Evolutionary conservation across 2,113 vertebrate species (phyloP).

Genomic region (Malurus alboscapulatus): DNA sequence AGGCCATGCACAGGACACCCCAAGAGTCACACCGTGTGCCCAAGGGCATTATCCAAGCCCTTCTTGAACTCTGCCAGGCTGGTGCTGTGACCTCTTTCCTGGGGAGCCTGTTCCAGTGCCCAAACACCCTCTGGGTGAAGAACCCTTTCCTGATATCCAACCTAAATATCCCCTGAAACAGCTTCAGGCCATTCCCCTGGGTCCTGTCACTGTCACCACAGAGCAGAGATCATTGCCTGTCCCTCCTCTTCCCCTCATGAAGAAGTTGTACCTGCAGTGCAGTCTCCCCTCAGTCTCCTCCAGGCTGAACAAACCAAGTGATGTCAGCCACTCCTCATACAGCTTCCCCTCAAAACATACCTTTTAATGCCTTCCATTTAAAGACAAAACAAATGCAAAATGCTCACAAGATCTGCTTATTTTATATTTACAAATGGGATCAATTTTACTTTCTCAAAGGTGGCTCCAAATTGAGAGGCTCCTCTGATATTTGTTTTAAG

Average conservation of each 20-base stretch:
- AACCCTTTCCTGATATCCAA: neutral
- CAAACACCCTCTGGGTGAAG: neutral
- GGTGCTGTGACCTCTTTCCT: neutral
- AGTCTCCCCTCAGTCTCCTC: neutral
- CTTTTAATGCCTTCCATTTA: neutral
- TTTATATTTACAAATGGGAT: neutral
- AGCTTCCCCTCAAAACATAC: neutral
- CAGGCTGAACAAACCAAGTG: neutral
- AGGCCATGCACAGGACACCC: neutral
- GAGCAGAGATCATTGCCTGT: neutral
- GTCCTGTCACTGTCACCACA: neutral
- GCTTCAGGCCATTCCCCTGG: neutral
- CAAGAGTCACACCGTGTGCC: too few species aligned
- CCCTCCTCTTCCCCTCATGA: neutral
- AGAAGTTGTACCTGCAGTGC: neutral
- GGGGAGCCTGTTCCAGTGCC: neutral
- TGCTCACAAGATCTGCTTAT: neutral
- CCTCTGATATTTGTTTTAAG: neutral
- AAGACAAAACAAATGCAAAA: neutral
- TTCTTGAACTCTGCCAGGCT: neutral
- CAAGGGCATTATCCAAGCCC: too few species aligned
- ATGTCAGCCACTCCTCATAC: neutral
- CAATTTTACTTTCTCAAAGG: neutral
- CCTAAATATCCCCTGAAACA: neutral
- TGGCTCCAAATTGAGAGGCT: neutral